These are phyloP conservation scores for Passerculus sandwichensis DNA, from an alignment of 2,797 vertebrate species.

Conservation along the genomic window DNA sequence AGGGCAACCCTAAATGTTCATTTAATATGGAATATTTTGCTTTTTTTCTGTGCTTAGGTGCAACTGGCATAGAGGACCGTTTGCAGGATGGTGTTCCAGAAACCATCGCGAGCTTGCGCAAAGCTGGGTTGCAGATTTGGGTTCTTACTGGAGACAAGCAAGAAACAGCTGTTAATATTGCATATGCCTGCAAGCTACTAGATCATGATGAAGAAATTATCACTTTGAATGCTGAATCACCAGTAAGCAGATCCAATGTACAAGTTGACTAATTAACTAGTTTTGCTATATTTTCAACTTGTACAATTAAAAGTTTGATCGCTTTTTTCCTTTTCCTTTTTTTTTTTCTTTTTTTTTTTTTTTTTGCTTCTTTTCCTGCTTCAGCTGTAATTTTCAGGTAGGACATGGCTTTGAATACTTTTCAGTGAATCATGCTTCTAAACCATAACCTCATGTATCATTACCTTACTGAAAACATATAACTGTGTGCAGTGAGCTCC, in stretches of 20 bases:
- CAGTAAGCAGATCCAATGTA: slow-evolving; percentile 75
- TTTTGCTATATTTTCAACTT: not conserved
- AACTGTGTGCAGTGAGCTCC: not conserved
- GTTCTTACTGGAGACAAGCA: slow-evolving; percentile 98
- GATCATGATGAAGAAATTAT: slow-evolving; percentile 94
- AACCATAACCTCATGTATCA: not conserved
- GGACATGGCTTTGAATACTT: slow-evolving; percentile 36
- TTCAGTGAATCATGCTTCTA: not conserved
- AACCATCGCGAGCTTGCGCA: slow-evolving; percentile 88
- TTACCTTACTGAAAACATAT: not conserved
- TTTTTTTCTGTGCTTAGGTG: slow-evolving; percentile 79
- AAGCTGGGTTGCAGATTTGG: slow-evolving; percentile 95
- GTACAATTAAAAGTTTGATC: not conserved
- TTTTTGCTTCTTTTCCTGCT: slow-evolving; percentile 1
- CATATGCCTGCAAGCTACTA: slow-evolving; percentile 94
- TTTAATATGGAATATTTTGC: not conserved
- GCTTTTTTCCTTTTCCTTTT: not conserved
- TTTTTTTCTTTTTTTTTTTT: not conserved
- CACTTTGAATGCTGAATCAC: slow-evolving; percentile 93
- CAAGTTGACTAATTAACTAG: not conserved
- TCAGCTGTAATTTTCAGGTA: slow-evolving; percentile 14
- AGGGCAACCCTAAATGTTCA: not conserved
- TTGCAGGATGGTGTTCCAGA: slow-evolving; percentile 97
- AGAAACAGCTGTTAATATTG: slow-evolving; percentile 96
- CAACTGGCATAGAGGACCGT: slow-evolving; percentile 94